Conservation (phyloP, 2,113 vertebrate species). For the Clarias batrachus region DNA sequence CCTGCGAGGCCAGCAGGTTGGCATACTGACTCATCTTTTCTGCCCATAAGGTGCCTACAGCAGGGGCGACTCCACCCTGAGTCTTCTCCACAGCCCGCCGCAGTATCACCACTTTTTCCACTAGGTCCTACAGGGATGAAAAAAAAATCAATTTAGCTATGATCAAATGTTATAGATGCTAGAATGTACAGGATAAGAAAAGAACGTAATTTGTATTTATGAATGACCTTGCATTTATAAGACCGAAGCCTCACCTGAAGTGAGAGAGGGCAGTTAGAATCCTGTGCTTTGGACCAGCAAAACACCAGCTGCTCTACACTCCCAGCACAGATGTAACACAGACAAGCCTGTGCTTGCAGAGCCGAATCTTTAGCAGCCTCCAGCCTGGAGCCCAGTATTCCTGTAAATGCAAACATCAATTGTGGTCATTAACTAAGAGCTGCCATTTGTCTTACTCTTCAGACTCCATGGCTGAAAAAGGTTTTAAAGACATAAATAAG, state of each 20-base stretch:
- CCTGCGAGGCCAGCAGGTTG: conserved; percentile 88
- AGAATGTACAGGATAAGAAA: neutral
- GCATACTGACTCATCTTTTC: conserved; percentile 95
- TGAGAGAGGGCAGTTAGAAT: conserved; percentile 78
- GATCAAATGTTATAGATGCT: neutral
- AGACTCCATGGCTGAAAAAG: neutral
- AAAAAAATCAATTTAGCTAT: neutral
- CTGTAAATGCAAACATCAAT: conserved; percentile 62
- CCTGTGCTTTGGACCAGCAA: conserved; percentile 87
- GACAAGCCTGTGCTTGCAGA: conserved; percentile 85
- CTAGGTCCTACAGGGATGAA: conserved; percentile 77
- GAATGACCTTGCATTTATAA: neutral
- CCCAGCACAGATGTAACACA: conserved; percentile 95
- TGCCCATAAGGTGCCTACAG: conserved; percentile 79
- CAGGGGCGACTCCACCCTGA: conserved; percentile 67
- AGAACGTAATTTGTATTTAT: neutral
- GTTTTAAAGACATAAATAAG: neutral
- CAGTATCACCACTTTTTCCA: conserved; percentile 93
- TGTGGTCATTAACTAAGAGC: neutral
- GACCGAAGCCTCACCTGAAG: conserved; percentile 80
- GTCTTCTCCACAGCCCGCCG: conserved; percentile 83
- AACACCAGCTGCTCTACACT: conserved; percentile 90
- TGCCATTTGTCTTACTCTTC: neutral
- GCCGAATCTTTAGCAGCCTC: conserved; percentile 77
- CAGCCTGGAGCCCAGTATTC: conserved; percentile 84